Base-by-base conservation (phyloP, 2,797 vertebrate genomes). In the Synaphobranchus kaupii region DNA sequence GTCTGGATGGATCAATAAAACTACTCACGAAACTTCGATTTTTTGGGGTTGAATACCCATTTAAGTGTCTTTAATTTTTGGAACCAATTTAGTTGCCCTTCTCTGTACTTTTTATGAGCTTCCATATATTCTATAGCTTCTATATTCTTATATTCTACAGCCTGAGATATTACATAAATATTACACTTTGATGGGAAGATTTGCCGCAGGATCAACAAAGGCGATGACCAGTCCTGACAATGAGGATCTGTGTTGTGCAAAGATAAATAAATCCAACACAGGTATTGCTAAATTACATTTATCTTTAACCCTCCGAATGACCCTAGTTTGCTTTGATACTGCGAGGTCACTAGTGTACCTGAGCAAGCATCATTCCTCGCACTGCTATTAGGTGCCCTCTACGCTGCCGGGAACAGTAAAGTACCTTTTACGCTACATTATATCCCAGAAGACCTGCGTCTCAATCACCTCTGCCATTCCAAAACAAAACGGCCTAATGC, bases 351-450 rank as follows among this genome's bases (percentile, higher is more conserved):
- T 47, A 5, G 28, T 22, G 1, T 20, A 7, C 2, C 13, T 44
- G 73, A 44, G 73, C 2, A 73, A 39, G 68, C 28, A 3, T 13
- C 31, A 17, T 39, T 73, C 13, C 31, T 73, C 68, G 13, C 0
- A 17, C 68, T 73, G 68, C 31, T 31, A 31, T 73, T 73, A 34
- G 68, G 68, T 31, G 28, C 68, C 34, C 13, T 20, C 44, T 7
- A 13, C 34, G 44, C 20, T 22, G 39, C 76, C 76, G 9, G 39
- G 44, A 50, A 50, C 54, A 50, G 91, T 86, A 89, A 78, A 91
- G 86, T 2, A 85, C 85, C 88, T 90, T 66, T 71, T 60, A 56
- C 31, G n/a, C 88, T 47, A 89, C 87, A 88, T 90, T 71, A 85
- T 84, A 87, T 25, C 71, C 86, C 80, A 82, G 85, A 71, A 84